Evolutionary conservation across 2,888 invertebrate species (phyloP).

Genomic region (Aleiodes alternator): DNA sequence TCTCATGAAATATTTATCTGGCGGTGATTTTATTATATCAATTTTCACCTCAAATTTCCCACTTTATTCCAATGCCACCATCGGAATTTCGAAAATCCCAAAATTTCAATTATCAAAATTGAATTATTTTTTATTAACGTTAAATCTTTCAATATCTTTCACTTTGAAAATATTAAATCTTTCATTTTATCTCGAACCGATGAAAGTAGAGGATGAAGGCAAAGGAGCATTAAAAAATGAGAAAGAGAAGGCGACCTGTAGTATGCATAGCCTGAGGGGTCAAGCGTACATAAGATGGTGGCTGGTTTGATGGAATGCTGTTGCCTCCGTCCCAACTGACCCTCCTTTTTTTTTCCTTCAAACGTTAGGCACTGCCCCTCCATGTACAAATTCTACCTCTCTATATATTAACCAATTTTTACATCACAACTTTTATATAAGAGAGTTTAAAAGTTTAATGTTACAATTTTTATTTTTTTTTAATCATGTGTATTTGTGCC

Average conservation of each 20-base stretch:
- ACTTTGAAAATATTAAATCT: background rate
- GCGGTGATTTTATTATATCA: no score
- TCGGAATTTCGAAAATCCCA: no score
- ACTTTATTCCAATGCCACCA: no score
- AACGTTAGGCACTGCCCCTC: slow-evolving; percentile 26
- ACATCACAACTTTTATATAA: no score
- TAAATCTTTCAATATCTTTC: no score
- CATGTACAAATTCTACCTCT: slow-evolving; percentile 29
- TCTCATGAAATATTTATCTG: no score
- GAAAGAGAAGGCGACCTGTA: slow-evolving; percentile 10
- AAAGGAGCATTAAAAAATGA: slow-evolving; percentile 15
- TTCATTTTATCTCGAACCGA: background rate
- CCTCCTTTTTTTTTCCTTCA: slow-evolving; percentile 53
- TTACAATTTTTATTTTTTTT: background rate
- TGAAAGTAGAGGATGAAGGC: slow-evolving; percentile 10
- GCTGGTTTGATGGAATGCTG: slow-evolving; percentile 75
- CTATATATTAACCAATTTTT: slow-evolving; percentile 29
- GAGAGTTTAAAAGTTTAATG: slow-evolving; percentile 3
- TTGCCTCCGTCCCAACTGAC: slow-evolving; percentile 67
- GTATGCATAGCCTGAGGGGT: slow-evolving; percentile 65
- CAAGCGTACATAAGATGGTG: slow-evolving; percentile 71
- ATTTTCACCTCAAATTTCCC: no score
- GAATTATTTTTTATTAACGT: background rate
- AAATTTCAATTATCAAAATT: background rate
- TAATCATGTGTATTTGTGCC: slow-evolving; percentile 11